Percentiles rank a stretch among this genome's conserved stretches.
Conservation (phyloP, 2,113 vertebrate genomes). For the Daboia siamensis region DNA sequence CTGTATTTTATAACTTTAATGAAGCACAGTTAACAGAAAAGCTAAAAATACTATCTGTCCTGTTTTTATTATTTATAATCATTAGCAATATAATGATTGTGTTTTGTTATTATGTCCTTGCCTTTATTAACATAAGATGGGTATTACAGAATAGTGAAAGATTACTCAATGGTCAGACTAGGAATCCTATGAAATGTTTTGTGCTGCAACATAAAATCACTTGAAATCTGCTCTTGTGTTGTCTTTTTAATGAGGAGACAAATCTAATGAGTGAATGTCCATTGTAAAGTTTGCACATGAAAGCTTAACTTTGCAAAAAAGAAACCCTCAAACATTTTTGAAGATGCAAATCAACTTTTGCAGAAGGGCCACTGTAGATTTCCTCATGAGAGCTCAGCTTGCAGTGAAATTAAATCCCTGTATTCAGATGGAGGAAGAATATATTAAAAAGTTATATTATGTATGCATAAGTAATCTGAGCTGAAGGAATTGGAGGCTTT, state of each 20-base stretch:
- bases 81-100: neutral
- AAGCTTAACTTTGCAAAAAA: neutral
- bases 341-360: conserved; percentile 13
- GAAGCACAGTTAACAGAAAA: neutral
- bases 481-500: neutral
- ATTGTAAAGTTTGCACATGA: neutral
- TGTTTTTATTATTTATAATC: conserved; percentile 6
- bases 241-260: conserved; percentile 10
- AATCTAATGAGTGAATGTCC: neutral
- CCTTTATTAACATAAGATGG: conserved; percentile 28
- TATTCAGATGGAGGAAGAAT: conserved; percentile 24
- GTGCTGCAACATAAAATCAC: neutral
- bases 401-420: conserved; percentile 4
- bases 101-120: neutral
- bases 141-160: conserved; percentile 31
- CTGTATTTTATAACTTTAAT: neutral
- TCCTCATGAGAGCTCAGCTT: neutral
- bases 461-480: conserved; percentile 8
- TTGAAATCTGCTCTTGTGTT: neutral
- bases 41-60: neutral
- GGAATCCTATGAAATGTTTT: neutral
- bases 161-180: conserved; percentile 21
- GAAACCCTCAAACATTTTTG: conserved; percentile 6
- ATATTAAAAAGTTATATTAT: conserved; percentile 7
- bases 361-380: conserved; percentile 22